Percentiles rank a stretch among this genome's conserved stretches.
Conservation (phyloP, 2,113 vertebrate genomes). For the Gymnogyps californianus region DNA sequence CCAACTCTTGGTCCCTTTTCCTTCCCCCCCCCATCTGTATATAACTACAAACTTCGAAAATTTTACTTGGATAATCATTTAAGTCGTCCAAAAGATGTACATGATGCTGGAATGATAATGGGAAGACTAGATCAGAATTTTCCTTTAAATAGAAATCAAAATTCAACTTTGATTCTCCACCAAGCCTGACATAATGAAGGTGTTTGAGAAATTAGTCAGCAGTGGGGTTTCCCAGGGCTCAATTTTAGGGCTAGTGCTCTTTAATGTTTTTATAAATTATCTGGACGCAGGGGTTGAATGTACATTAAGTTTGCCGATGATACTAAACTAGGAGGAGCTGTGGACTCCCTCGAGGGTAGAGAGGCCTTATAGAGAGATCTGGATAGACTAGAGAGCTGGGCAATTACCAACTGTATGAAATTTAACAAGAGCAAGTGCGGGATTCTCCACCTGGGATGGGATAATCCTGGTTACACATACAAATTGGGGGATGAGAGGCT, state of each 20-base stretch:
- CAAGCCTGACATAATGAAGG: not conserved
- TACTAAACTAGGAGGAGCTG: not conserved
- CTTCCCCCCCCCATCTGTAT: no score
- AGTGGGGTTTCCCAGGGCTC: not conserved
- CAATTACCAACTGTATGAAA: not conserved
- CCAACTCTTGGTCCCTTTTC: not conserved
- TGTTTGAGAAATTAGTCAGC: not conserved
- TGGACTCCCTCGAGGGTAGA: not conserved
- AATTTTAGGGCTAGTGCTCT: not conserved
- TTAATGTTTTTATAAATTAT: not conserved
- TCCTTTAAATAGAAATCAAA: not conserved
- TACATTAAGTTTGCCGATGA: not conserved
- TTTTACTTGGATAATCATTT: not conserved
- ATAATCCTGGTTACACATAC: not conserved
- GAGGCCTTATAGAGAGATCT: not conserved
- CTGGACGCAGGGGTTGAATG: not conserved
- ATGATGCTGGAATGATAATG: not conserved
- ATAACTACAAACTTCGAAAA: not conserved
- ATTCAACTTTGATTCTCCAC: not conserved
- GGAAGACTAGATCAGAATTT: not conserved
- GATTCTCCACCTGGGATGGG: not conserved
- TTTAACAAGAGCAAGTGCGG: not conserved
- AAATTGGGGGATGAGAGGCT: rapidly evolving
- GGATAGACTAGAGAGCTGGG: not conserved
- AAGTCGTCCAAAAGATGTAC: not conserved